Base-by-base conservation (phyloP, 2,797 vertebrate genomes). In the Paratrypauchen microcephalus region DNA sequence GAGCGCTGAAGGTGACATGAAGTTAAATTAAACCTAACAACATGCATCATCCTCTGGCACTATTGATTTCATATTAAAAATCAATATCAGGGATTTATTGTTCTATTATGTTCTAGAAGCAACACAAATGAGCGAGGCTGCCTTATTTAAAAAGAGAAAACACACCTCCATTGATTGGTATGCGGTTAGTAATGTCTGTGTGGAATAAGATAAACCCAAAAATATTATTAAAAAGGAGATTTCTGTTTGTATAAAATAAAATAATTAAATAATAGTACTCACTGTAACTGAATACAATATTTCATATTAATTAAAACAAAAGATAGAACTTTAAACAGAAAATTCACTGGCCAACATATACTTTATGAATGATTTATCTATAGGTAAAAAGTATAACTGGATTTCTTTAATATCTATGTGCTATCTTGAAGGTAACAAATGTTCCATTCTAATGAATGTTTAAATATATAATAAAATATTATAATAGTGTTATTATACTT, bases 21-120 rank as follows among this genome's bases (percentile, higher is more conserved):
- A 74, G 39, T 47, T 39, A 70, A 77, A 77, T 50, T 70, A 11
- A 47, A 82, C 1, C 48, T 47, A 62, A 74, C 69, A 70, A 74
- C 63, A 59, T 55, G 26, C 56, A 67, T 67, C 61, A 74, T 75
- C 62, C 41, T 41, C 18, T 11, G 68, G 58, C 63, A 58, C 30
- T 72, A 59, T 73, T 70, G 57, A 79, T 87, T 79, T 64, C 58
- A 73, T 72, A 70, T 71, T 69, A 63, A 45, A 65, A 50, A 47
- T 63, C 65, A 50, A 54, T 66, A 67, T 63, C 62, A 50, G 59
- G 47, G 50, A 73, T 76, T 32, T 69, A 36, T 73, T 39, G 32
- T 63, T 47, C 24, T 48, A 70, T 21, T 65, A 74, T 69, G 48
- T 58, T 63, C 39, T 47, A 52, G 45, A 75, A 80, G 61, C 11